Evolutionary conservation across 2,888 invertebrate genomes (phyloP), one percentile per base, ranked within the genome.

Genomic region (Hypolimnas misippus): DNA sequence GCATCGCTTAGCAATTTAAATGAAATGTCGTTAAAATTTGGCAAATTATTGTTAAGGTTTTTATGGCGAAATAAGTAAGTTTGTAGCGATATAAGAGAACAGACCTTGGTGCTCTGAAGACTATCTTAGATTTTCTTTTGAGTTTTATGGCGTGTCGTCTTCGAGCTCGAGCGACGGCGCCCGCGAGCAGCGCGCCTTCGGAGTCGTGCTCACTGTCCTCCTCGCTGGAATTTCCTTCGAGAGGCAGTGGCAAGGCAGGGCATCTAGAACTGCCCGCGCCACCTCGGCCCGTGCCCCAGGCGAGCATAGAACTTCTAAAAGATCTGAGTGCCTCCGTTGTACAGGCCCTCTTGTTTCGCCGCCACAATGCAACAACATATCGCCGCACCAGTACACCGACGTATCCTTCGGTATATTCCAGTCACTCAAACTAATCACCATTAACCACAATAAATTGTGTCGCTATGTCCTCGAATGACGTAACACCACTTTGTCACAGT

Each of bases 261-360:
- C 74, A 75, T 72, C 78, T 77, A 57, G 86, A 80, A 67, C 81
- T 72, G 70, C 84, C 79, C 75, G 83, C 81, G 69, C 79, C 72
- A 71, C 79, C 76, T 75, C 79, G 75, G 72, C 83, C 77, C 75
- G 80, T 68, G 68, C 80, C 70, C 91, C 91, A 90, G 75, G 89
- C 83, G 83, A 90, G 87, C 91, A 92, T 92, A 77, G 89, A 87
- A 78, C 83, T 88, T 82, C 86, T 89, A 79, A 92, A 83, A 80
- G 84, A 83, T 82, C 89, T 88, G 83, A 92, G 86, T 79, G 90
- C 86, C 90, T 91, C 91, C 92, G 92, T 92, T 84, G 87, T 91
- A 86, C 83, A 82, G 83, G 83, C 84, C 86, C 87, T 83, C 86
- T 84, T 81, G 75, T 79, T 81, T 73, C 76, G 76, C 75, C 69